phyloP scores from a whole-genome alignment of 2,797 vertebrate species.

The Neosilurus mollespiculum region DNA sequence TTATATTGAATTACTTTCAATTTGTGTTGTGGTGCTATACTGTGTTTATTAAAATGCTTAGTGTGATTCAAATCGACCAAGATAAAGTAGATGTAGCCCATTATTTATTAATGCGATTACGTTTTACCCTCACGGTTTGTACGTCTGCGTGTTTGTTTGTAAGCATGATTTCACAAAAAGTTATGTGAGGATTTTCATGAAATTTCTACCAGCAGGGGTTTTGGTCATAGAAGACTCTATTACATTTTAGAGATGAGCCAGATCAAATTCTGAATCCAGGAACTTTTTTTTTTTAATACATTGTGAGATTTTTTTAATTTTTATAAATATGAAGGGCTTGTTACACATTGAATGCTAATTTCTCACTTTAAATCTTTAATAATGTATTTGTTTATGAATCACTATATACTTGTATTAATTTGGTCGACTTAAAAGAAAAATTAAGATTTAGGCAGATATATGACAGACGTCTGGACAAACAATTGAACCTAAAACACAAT shows the following conservation, averaged over 20 bases:
- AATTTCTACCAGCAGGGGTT: too few species aligned
- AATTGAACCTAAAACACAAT: background rate
- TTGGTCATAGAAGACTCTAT: too few species aligned
- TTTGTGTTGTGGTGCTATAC: background rate
- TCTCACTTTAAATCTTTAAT: background rate
- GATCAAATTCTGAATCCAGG: too few species aligned
- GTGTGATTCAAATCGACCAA: background rate
- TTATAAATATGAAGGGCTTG: too few species aligned
- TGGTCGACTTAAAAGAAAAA: background rate
- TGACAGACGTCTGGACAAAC: background rate
- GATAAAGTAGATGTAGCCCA: background rate
- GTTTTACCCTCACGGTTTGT: too few species aligned
- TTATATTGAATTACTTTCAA: background rate
- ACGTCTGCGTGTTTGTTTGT: too few species aligned
- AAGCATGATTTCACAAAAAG: too few species aligned
- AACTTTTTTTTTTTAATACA: too few species aligned
- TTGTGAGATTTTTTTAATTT: too few species aligned
- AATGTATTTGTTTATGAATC: background rate
- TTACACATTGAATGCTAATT: background rate
- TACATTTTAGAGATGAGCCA: too few species aligned
- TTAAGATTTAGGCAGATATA: background rate
- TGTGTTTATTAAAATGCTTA: background rate
- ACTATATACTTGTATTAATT: background rate
- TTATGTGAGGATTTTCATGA: too few species aligned
- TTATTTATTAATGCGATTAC: background rate